Evolutionary conservation across 2,888 invertebrate species (phyloP), one percentile per base, ranked within the genome.

Genomic region (Clivina fossor): DNA sequence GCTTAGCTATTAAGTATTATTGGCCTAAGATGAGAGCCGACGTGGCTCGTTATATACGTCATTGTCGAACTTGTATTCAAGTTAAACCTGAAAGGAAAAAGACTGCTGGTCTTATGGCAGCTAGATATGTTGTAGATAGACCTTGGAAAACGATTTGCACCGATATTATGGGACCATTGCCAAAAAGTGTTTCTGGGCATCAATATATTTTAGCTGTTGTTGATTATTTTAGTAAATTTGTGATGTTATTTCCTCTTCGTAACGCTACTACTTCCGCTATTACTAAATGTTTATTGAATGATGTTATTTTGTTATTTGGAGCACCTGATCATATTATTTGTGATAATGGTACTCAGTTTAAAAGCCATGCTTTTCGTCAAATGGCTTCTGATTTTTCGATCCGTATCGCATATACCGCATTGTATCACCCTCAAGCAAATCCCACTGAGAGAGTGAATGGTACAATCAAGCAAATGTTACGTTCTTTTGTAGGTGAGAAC

Each of bases 1-100:
- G 26, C 8, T 7, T 26, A 7, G 5, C 26, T 26, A 5, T 7
- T 7, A 32, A 32, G n/a, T 32, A 32, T 13, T 11, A n/a, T 32
- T 32, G 32, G 32, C 32, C 32, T n/a, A 32, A 32, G n/a, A 32
- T 32, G 32, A 32, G 32, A 32, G 13, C 32, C 4, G 32, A 32
- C 13, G 32, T 32, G 13, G 32, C 32, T 4, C 4, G 13, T 4
- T 32, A 32, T 32, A 32, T 32, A n/a, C 9, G 13, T 11, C n/a
- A 13, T 13, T 32, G n/a, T 32, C 32, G n/a, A 4, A 32, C 13
- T 13, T 32, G 26, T 9, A 26, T 26, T 9, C 5, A 26, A 26
- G 8, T 5, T 26, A 7, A 26, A 26, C 26, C 26, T 26, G 26
- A 26, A 9, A 5, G 8, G 26, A 26, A 9, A 26, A 9, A 5